Conservation (phyloP, 2,888 invertebrate species). For the Xanthostigma xanthostigma region DNA sequence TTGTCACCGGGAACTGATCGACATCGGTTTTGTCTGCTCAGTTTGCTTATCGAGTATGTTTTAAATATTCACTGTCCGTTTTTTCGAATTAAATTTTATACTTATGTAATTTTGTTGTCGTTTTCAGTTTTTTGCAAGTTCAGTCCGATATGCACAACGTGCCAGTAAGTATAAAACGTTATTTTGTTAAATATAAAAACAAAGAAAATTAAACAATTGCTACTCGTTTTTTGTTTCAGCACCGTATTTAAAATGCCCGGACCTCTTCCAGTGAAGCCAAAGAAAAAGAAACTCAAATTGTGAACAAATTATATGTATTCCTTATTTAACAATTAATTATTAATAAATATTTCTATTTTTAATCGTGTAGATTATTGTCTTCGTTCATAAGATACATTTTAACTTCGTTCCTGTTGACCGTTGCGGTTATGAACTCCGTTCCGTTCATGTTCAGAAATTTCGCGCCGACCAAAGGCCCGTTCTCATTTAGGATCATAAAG, state of each 20-base stretch:
- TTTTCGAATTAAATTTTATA: not conserved
- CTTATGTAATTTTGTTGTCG: conserved; percentile 19
- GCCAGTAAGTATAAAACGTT: conserved; percentile 60
- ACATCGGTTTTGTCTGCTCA: conserved; percentile 94
- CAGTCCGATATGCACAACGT: conserved; percentile 94
- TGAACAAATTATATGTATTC: conserved; percentile 18
- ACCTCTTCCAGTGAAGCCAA: conserved; percentile 57
- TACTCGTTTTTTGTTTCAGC: conserved; percentile 38
- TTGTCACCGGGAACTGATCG: conserved; percentile 88
- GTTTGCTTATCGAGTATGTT: conserved; percentile 84
- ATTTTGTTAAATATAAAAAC: not conserved
- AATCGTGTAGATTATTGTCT: no score
- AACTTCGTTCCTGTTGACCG: no score
- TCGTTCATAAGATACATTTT: no score
- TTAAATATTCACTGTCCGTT: not conserved
- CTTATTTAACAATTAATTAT: not conserved
- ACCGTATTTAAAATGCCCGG: conserved; percentile 85
- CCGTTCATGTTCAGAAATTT: no score
- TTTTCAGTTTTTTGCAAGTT: conserved; percentile 89
- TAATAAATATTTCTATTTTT: no score
- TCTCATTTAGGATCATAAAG: no score
- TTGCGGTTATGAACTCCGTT: no score
- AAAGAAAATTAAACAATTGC: not conserved
- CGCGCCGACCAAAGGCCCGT: no score
- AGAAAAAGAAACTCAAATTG: conserved; percentile 64